Base-by-base conservation (phyloP, 2,888 invertebrate genomes). In the Habrosyne pyritoides region DNA sequence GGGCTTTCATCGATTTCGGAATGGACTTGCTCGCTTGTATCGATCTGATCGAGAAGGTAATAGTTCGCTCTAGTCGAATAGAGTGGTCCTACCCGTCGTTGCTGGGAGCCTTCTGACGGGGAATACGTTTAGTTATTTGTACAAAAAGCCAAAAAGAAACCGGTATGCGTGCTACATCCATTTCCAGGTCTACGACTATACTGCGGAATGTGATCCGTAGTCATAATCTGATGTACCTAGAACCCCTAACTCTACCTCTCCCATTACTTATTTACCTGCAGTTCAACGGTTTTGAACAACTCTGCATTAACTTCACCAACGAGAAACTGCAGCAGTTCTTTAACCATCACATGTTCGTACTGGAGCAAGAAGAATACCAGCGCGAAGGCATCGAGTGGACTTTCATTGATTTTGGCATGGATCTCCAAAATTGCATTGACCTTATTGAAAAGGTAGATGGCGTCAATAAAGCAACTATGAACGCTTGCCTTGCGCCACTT, bases 241-340 rank as follows among this genome's bases (percentile, higher is more conserved):
- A 64, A 76, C 77, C 79, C 79, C 67, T 74, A 75, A 85, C 82
- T 72, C 84, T 88, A 89, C 86, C 61, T 71, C 77, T 84, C 86
- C 75, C 81, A 76, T 86, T 84, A 86, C 77, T 79, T 79, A 83
- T 87, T 75, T 86, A 89, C 92, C 93, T 91, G 91, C 94, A 97
- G 96, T 96, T 89, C 95, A 98, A 98, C 95, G 97, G 98, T 93
- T 98, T 98, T 94, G 98, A 98, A 94, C 98, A 98, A 94, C 95
- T 98, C 89, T 98, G 98, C 94, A 98, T 98, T 95, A 98, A 98
- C 95, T 98, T 98, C 94, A 98, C 98, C 91, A 98, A 98, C 93
- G 98, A 98, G 94, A 97, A 98, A 93, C 95, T 98, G 80, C 98
- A 99, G 94, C 98, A 98, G 93, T 98, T 98, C 95, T 98, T 98